phyloP scores from a whole-genome alignment of 1,140 invertebrate species.

The Coenobita brevimanus region DNA sequence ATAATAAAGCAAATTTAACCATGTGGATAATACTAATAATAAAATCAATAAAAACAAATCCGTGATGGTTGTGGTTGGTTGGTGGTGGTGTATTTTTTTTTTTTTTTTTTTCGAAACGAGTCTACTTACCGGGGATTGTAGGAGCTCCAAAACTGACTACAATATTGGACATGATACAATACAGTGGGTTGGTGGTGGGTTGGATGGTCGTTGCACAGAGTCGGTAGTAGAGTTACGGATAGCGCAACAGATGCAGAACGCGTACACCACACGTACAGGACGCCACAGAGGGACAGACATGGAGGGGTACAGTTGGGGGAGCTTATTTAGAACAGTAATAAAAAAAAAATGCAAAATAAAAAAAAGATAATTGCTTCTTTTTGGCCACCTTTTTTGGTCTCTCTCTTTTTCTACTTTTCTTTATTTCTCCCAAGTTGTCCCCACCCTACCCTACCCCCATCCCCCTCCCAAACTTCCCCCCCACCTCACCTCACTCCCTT shows the following conservation, averaged over 20 bases:
- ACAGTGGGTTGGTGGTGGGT: slow-evolving; percentile 64
- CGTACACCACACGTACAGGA: slow-evolving; percentile 61
- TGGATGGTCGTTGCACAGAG: slow-evolving; percentile 68
- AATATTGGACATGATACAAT: slow-evolving; percentile 72
- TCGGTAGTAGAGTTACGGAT: slow-evolving; percentile 69
- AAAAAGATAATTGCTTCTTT: no score
- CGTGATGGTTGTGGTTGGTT: neutral
- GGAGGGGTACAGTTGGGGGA: slow-evolving; percentile 41
- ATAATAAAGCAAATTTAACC: no score
- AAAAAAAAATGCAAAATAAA: neutral
- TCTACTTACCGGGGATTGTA: slow-evolving; percentile 96
- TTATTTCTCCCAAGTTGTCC: no score
- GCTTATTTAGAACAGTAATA: slow-evolving; percentile 44
- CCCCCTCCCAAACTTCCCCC: no score
- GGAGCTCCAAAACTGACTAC: slow-evolving; percentile 97
- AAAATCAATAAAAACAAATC: no score
- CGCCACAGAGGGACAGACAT: slow-evolving; percentile 60
- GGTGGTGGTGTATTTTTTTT: neutral
- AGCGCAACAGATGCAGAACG: slow-evolving; percentile 70
- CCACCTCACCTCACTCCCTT: no score
- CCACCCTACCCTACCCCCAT: no score
- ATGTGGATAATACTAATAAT: no score
- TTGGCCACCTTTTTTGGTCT: neutral
- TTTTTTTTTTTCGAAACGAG: neutral
- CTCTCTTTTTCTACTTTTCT: neutral